Evolutionary conservation across 2,113 vertebrate genomes (phyloP).

Genomic region (Hiodon alosoides): DNA sequence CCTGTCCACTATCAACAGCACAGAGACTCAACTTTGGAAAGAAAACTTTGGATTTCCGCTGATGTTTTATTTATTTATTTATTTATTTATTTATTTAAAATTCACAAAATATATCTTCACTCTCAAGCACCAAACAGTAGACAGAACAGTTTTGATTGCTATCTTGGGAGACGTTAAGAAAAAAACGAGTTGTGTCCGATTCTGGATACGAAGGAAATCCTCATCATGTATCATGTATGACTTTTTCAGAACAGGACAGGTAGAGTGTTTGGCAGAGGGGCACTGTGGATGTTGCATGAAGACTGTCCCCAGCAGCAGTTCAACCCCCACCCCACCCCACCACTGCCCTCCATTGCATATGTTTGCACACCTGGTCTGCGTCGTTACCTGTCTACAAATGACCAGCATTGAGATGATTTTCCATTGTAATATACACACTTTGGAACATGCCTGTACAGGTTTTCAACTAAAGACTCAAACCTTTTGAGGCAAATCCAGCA

Average conservation of each 20-base stretch:
- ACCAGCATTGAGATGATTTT: conserved; percentile 63
- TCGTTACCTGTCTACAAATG: conserved; percentile 97
- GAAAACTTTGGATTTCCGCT: conserved; percentile 1
- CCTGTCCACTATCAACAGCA: conserved; percentile 48
- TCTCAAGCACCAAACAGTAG: background rate
- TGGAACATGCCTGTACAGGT: conserved; percentile 6
- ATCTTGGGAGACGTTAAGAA: conserved; percentile 17
- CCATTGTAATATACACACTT: conserved; percentile 20
- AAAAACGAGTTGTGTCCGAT: conserved; percentile 7
- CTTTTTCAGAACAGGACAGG: conserved; percentile 25
- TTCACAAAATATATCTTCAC: conserved; percentile 1
- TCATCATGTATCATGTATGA: no score
- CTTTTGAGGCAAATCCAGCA: no score
- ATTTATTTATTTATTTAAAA: background rate
- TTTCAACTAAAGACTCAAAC: conserved; percentile 24
- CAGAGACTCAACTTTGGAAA: conserved; percentile 27
- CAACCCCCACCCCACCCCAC: conserved; percentile 44
- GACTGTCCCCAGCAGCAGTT: conserved; percentile 53
- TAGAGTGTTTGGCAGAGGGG: background rate
- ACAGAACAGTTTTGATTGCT: conserved; percentile 1
- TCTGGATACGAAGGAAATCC: background rate
- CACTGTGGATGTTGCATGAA: conserved; percentile 40
- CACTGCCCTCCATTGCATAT: conserved; percentile 67
- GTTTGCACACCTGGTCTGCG: conserved; percentile 82
- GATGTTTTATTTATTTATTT: no score